Base-by-base conservation (phyloP, 1,140 invertebrate species). In the Sipha flava region DNA sequence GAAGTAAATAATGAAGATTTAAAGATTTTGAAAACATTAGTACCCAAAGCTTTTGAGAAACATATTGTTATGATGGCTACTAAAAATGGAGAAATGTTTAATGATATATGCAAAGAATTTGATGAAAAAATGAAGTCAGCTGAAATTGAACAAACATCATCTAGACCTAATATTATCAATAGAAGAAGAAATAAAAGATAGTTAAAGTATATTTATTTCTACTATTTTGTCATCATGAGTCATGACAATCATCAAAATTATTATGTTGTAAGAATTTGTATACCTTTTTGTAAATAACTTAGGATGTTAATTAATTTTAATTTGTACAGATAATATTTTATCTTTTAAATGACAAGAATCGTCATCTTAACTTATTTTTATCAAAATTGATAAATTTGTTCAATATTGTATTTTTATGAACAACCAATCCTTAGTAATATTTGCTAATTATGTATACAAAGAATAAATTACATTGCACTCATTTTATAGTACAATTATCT, bases 81-180 rank as follows among this genome's bases (percentile, higher is more conserved):
- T 2, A 77, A 77, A 59, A 77, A 77, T 43, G 73, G 73, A 40
- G 73, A 77, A 57, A 77, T 77, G 73, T 77, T 77, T 43, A 77
- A 77, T 59, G 52, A 77, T 59, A 77, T 77, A 18, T 77, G 73
- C 59, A 77, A 77, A 9, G 73, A 77, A 57, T 77, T 77, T 43
- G 73, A 77, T 59, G 73, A 77, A 0, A 77, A 59, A 57, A 77
- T 57, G 5, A 77, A 43, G 14, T 77, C 52, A 10, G n/a, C 52
- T 43, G 73, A 77, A 57, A 77, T 43, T 59, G 73, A 77, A 57
- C 73, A 77, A 54, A 23, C 73, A 40, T 26, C 34, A 40, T 57
- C 31, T n/a, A 52, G 73, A 12, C 73, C 73, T 26, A 77, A 59
- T 43, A 77, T 77, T 40, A 77, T 77, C 29, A 77, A n/a, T 59